Conservation (phyloP, 2,113 vertebrate species). For the Electrona antarctica region DNA sequence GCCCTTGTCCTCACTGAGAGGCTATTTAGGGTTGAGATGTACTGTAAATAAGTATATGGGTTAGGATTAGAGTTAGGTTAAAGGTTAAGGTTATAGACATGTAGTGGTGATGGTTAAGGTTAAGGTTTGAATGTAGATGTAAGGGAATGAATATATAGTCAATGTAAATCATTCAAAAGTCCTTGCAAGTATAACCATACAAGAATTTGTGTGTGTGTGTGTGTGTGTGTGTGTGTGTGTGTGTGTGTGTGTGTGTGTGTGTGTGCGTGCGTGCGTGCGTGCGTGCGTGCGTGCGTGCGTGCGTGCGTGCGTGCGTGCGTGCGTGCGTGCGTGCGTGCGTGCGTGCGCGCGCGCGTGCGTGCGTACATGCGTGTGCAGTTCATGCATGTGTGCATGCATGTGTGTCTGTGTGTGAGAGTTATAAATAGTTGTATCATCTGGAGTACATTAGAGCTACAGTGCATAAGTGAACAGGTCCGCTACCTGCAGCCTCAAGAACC, state of each 20-base stretch:
- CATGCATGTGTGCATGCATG: neutral
- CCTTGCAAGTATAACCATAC: no score
- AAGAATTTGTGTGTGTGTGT: neutral
- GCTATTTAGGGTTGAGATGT: no score
- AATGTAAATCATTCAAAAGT: no score
- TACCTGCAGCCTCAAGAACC: conserved; percentile 74
- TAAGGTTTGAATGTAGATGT: no score
- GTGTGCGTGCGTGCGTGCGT: conserved; percentile 3
- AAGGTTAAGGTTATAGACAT: no score
- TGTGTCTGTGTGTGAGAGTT: conserved; percentile 42
- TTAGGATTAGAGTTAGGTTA: no score
- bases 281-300: conserved; percentile 8
- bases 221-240: conserved; percentile 14
- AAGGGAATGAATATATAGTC: no score
- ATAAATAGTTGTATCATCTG: conserved; percentile 75
- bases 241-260: conserved; percentile 21
- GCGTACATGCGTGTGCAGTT: conserved; percentile 1
- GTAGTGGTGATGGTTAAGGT: no score
- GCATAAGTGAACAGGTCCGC: conserved; percentile 76
- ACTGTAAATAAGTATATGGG: no score
- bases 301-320: conserved; percentile 17
- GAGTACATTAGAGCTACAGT: conserved; percentile 67
- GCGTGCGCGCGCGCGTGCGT: conserved; percentile 1
- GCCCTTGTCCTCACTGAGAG: no score
- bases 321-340: conserved; percentile 11